Conservation (phyloP, 2,888 invertebrate species). For the Copidosoma aretas region DNA sequence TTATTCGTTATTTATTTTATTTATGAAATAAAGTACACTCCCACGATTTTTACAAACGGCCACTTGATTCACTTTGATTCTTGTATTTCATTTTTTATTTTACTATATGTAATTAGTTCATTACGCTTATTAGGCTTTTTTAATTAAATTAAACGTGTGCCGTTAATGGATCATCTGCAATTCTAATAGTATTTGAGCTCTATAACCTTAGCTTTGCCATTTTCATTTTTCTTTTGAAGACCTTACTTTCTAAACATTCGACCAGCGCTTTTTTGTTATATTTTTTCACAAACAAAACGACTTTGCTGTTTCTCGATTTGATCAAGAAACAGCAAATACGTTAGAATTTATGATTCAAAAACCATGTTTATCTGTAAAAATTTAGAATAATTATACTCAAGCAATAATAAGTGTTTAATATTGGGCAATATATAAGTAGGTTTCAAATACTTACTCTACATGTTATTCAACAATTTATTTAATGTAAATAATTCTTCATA, state of each 20-base stretch:
- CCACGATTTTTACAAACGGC: neutral
- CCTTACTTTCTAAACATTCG: conserved; percentile 24
- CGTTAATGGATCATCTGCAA: conserved; percentile 21
- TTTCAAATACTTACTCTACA: neutral
- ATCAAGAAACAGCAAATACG: conserved; percentile 7
- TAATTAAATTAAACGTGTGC: conserved; percentile 24
- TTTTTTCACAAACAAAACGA: conserved; percentile 30
- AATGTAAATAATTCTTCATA: conserved; percentile 15
- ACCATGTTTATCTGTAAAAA: too few species aligned
- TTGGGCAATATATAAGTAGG: too few species aligned
- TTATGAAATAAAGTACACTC: conserved; percentile 6
- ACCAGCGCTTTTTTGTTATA: conserved; percentile 9
- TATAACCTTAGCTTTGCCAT: conserved; percentile 16
- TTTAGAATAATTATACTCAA: too few species aligned
- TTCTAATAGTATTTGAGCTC: conserved; percentile 30
- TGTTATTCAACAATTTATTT: conserved; percentile 9
- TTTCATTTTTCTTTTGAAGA: conserved; percentile 3
- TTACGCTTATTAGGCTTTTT: conserved; percentile 2
- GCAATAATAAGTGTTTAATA: too few species aligned
- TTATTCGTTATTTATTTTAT: conserved; percentile 8
- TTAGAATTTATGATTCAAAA: too few species aligned
- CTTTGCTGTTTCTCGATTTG: conserved; percentile 17
- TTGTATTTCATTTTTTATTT: conserved; percentile 27
- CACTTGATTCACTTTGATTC: neutral
- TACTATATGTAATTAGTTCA: conserved; percentile 2